These are phyloP conservation scores for Artemisiospiza belli DNA, from an alignment of 2,113 vertebrate species.

Conservation along the genomic window DNA sequence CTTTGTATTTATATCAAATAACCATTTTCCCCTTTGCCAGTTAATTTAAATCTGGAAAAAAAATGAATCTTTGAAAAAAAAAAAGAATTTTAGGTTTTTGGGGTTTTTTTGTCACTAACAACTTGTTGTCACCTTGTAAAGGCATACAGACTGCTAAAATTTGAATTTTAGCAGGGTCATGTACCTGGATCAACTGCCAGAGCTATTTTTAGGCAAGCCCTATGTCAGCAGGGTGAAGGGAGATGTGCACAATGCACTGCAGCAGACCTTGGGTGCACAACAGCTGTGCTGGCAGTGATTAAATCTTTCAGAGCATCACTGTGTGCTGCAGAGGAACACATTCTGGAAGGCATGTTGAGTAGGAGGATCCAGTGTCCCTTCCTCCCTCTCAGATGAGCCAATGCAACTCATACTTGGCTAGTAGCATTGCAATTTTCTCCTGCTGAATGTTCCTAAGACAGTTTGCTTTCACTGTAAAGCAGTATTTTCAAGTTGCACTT, in stretches of 20 bases:
- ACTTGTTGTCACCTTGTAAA: neutral
- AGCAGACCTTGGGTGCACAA: neutral
- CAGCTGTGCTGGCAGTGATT: neutral
- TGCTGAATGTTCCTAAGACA: neutral
- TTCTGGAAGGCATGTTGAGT: neutral
- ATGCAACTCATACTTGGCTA: neutral
- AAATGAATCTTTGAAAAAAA: fast-evolving
- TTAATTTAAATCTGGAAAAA: neutral
- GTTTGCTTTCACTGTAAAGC: neutral
- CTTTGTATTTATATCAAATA: neutral
- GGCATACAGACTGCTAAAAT: neutral
- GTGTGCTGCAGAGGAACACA: neutral
- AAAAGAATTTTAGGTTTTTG: neutral
- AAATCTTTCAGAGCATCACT: neutral
- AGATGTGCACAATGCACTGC: neutral
- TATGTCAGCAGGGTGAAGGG: neutral
- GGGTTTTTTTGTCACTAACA: neutral
- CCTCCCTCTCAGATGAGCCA: neutral
- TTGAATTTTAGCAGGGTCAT: neutral
- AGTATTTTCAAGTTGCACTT: neutral
- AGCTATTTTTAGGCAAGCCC: neutral
- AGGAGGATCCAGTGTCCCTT: neutral
- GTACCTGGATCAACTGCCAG: neutral
- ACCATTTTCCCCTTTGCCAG: neutral
- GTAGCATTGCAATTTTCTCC: neutral